Percentiles rank a stretch among this genome's conserved stretches.
phyloP scores from a whole-genome alignment of 1,140 invertebrate species.

The Megalonaias nervosa region DNA sequence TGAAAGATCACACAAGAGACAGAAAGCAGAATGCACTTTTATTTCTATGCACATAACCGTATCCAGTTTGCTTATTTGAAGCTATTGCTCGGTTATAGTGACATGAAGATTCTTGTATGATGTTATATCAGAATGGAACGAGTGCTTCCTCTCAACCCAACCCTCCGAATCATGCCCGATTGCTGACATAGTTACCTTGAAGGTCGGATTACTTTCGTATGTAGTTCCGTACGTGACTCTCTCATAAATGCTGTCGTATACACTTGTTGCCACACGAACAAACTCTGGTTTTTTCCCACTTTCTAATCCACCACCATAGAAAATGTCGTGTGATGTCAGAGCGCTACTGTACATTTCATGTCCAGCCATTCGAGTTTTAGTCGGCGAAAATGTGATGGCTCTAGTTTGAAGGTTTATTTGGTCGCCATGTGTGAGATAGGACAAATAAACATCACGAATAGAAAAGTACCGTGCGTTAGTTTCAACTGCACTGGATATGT shows the following conservation, averaged over 20 bases:
- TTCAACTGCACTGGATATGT: constrained; percentile 25
- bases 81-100: neutral
- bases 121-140: constrained; percentile 41
- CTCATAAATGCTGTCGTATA: constrained; percentile 32
- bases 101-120: constrained; percentile 43
- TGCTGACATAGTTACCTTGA: constrained; percentile 31
- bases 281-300: constrained; percentile 36
- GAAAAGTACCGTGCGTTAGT: constrained; percentile 13
- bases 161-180: constrained; percentile 25
- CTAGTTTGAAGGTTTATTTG: constrained; percentile 35
- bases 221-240: constrained; percentile 31
- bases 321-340: constrained; percentile 47
- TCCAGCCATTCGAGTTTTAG: constrained; percentile 44
- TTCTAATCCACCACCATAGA: constrained; percentile 31
- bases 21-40: no score
- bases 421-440: constrained; percentile 46
- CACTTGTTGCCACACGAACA: constrained; percentile 39
- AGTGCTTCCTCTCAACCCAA: constrained; percentile 29
- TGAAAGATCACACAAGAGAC: no score
- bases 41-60: no score
- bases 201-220: constrained; percentile 30
- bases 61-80: no score
- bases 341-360: constrained; percentile 50
- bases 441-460: constrained; percentile 34
- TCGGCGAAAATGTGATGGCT: constrained; percentile 39